Evolutionary conservation across 2,113 vertebrate genomes (phyloP), one percentile per base, ranked within the genome.

Genomic region (Boulengerochromis microlepis): DNA sequence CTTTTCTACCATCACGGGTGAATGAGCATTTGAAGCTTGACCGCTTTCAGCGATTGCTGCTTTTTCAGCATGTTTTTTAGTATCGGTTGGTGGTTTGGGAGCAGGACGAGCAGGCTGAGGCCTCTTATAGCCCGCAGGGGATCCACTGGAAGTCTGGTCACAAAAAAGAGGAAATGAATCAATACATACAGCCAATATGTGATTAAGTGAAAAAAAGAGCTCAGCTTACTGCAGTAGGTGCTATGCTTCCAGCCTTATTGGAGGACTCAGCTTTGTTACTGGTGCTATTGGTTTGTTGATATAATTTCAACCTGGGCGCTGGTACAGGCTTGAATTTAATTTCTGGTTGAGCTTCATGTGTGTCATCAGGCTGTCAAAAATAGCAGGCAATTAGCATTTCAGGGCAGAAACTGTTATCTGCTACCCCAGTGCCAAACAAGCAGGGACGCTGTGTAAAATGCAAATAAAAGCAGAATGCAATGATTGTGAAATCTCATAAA

Each of bases 51-150:
- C 1, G 0, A 7, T 16, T 10, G 6, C 8, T 11, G 24, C 2
- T 26, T 42, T 4, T 64, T 64, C 59, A 64, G 59, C 59, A 64
- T 64, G 1, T 6, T 12, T 64, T 8, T n/a, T 2, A 45, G 1
- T 2, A 24, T 26, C 57, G 33, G 7, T 2, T 19, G 90, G 74
- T 3, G 89, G 86, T 53, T 18, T 45, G 4, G 89, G 86, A 56
- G 88, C 61, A 18, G 83, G 81, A 9, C 54, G 50, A 38, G 26
- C 59, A 56, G 92, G 87, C 22, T 3, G n/a, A 69, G 29, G 84
- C 8, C 3, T 82, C 38, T 19, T n/a, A 13, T 26, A 6, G 38
- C 80, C 13, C 1, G 2, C 3, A 10, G 50, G 2, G 4, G 19
- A 9, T 54, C 18, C 52, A 16, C 8, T 12, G 35, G 53, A 47